A percentile compares a stretch with the other conserved stretches of the same genome.
These are phyloP conservation scores for Andrena praecox DNA, from an alignment of 2,888 invertebrate species.

Conservation along the genomic window DNA sequence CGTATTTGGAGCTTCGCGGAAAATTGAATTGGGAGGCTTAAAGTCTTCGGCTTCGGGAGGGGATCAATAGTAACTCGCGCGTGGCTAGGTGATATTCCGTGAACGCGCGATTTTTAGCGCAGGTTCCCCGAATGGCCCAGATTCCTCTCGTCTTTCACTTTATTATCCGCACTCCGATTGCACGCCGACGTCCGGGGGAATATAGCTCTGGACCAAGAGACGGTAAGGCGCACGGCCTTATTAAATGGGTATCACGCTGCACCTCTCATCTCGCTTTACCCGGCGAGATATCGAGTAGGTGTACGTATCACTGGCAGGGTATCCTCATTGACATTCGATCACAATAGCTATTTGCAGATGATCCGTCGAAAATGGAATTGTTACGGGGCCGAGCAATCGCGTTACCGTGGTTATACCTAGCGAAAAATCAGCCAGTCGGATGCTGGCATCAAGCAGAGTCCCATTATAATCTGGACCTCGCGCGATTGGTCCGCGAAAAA, in stretches of 20 bases:
- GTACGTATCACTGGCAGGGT: conserved; percentile 37
- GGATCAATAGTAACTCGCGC: conserved; percentile 40
- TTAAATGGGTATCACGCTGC: conserved; percentile 56
- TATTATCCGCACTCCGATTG: conserved; percentile 29
- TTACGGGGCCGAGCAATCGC: background rate
- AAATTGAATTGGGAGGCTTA: conserved; percentile 16
- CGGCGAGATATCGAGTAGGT: conserved; percentile 42
- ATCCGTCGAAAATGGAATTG: conserved; percentile 16
- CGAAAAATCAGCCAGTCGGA: conserved; percentile 8
- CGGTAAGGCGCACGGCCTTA: conserved; percentile 58
- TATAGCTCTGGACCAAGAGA: conserved; percentile 22
- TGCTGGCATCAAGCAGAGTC: conserved; percentile 8
- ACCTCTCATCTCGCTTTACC: conserved; percentile 19
- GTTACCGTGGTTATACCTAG: background rate
- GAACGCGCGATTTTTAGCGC: conserved; percentile 15
- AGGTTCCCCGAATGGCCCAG: conserved; percentile 1
- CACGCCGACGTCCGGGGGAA: conserved; percentile 23
- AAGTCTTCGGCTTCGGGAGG: conserved; percentile 1
- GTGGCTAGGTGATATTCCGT: conserved; percentile 25
- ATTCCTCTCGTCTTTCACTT: conserved; percentile 29
- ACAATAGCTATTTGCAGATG: conserved; percentile 35
- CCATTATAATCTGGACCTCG: conserved; percentile 9
- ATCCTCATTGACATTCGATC: conserved; percentile 60
- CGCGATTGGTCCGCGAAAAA: conserved; percentile 3
- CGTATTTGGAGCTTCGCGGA: conserved; percentile 18